Percentiles rank a stretch among this genome's conserved stretches.
These are phyloP conservation scores for Tragulus kanchil DNA, from an alignment of 2,113 vertebrate species.

Conservation along the genomic window DNA sequence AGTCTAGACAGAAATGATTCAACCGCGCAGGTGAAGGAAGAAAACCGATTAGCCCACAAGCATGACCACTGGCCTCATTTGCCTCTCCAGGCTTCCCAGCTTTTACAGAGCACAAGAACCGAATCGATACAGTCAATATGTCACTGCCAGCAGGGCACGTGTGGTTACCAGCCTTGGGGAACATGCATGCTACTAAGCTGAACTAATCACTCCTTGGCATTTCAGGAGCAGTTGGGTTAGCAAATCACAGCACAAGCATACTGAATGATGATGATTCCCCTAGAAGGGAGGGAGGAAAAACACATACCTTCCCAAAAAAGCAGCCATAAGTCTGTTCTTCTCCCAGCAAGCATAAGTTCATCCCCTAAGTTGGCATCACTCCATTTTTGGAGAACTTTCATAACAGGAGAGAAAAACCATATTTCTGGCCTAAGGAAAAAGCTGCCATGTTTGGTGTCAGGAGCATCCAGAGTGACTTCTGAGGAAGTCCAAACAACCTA, in stretches of 20 bases:
- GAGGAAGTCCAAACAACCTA: background rate
- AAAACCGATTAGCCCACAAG: background rate
- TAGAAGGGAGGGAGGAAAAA: background rate
- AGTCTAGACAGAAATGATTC: constrained; percentile 48
- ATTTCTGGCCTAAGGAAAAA: background rate
- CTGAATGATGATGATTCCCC: background rate
- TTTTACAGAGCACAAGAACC: constrained; percentile 46
- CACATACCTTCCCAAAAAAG: no score
- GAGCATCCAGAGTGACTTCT: background rate
- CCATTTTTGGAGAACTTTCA: background rate
- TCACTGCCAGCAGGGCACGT: background rate
- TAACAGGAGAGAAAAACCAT: background rate
- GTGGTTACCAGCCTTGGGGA: constrained; percentile 49
- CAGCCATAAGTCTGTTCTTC: no score
- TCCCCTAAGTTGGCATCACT: background rate
- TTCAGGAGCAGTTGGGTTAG: constrained; percentile 66
- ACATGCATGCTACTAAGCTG: background rate
- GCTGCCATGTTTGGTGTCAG: background rate
- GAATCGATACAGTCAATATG: constrained; percentile 62
- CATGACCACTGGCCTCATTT: constrained; percentile 38
- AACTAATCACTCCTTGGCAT: constrained; percentile 77
- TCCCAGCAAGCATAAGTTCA: background rate
- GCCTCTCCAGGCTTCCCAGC: background rate
- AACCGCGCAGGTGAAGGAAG: background rate
- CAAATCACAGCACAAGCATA: constrained; percentile 35